These are phyloP conservation scores for Callinectes sapidus DNA, from an alignment of 2,888 invertebrate genomes.

Conservation along the genomic window DNA sequence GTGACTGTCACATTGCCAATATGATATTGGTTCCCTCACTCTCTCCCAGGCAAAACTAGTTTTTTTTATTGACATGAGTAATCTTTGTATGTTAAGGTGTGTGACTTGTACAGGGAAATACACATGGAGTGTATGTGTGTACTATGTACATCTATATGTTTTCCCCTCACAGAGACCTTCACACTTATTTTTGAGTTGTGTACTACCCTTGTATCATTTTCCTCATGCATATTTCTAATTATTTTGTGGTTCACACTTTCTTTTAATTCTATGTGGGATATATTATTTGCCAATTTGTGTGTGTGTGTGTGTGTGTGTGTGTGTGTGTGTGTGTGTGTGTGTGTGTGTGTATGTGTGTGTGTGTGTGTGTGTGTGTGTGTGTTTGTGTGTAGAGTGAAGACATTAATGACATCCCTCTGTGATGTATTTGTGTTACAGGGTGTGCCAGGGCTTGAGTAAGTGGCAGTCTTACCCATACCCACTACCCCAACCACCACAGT, in stretches of 20 bases:
- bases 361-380: slow-evolving; percentile 12
- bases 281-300: not conserved
- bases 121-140: not conserved
- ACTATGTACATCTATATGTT: not conserved
- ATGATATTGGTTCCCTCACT: no score
- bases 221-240: no score
- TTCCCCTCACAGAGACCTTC: no score
- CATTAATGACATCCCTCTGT: not conserved
- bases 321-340: not conserved
- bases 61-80: no score
- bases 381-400: slow-evolving; percentile 8
- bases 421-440: slow-evolving; percentile 36
- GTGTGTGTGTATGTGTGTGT: not conserved
- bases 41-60: no score
- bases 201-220: no score
- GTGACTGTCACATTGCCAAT: no score
- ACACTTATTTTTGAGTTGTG: no score
- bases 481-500: slow-evolving; percentile 35
- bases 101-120: no score
- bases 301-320: not conserved
- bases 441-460: slow-evolving; percentile 40
- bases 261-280: not conserved
- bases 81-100: no score
- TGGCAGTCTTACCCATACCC: slow-evolving; percentile 20
- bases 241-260: no score